Conservation (phyloP, 2,113 vertebrate genomes). For the Ptychochromis oligacanthus region DNA sequence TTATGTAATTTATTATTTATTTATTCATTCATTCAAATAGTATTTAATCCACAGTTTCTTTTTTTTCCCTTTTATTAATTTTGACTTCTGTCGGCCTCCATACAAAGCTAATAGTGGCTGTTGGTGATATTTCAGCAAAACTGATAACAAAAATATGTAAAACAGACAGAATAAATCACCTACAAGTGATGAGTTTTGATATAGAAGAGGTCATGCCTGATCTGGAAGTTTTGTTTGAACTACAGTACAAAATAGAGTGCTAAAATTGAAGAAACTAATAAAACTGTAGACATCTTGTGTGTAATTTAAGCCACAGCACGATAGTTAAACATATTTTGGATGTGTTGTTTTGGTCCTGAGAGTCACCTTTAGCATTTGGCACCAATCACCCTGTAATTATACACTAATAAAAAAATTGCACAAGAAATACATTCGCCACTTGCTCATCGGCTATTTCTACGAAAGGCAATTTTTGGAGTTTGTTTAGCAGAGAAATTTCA, state of each 20-base stretch:
- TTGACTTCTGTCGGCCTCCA: background rate
- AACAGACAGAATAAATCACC: background rate
- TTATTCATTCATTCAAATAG: background rate
- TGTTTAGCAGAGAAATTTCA: constrained; percentile 28
- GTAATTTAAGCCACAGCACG: constrained; percentile 43
- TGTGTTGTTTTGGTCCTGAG: constrained; percentile 70
- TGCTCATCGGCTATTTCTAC: constrained; percentile 14
- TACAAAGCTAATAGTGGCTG: background rate
- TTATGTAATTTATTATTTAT: too few species aligned
- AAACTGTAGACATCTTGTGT: constrained; percentile 31
- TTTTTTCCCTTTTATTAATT: background rate
- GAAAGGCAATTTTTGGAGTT: constrained; percentile 46
- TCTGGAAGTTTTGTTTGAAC: constrained; percentile 33
- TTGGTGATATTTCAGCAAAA: background rate
- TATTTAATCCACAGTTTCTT: background rate
- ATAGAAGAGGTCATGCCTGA: background rate
- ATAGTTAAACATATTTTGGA: constrained; percentile 56
- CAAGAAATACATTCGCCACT: constrained; percentile 48
- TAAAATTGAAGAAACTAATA: background rate
- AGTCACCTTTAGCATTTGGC: constrained; percentile 60
- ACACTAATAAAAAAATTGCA: constrained; percentile 48
- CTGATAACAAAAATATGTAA: background rate
- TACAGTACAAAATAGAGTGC: constrained; percentile 38
- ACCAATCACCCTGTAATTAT: constrained; percentile 49
- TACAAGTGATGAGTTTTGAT: background rate